These are phyloP conservation scores for Heliconius hermathena DNA, from an alignment of 1,140 invertebrate species.

Conservation along the genomic window DNA sequence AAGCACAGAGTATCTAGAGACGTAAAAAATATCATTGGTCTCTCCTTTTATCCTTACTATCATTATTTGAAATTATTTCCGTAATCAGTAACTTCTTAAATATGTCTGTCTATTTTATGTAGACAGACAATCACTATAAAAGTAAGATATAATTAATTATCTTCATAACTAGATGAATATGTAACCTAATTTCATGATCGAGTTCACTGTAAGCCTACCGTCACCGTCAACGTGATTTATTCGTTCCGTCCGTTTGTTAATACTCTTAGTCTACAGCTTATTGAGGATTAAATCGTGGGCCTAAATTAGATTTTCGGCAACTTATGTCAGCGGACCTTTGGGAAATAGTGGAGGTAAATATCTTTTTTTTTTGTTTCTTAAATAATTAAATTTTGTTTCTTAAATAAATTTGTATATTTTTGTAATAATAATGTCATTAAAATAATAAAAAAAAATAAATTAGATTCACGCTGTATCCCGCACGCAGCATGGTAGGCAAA, in stretches of 20 bases:
- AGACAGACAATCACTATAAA: no score
- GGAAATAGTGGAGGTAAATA: background rate
- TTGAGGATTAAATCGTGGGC: conserved; percentile 24
- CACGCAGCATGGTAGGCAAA: no score
- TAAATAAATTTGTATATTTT: background rate
- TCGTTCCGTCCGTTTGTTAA: conserved; percentile 29
- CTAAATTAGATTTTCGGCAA: conserved; percentile 33
- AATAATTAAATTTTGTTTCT: no score
- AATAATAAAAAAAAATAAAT: no score
- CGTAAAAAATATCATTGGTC: no score
- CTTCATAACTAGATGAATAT: background rate
- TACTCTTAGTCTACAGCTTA: conserved; percentile 30
- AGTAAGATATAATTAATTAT: background rate
- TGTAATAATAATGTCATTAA: no score
- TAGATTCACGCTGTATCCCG: no score
- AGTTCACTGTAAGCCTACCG: conserved; percentile 23
- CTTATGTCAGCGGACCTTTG: conserved; percentile 7
- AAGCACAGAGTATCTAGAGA: no score
- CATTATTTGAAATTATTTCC: no score
- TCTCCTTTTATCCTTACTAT: no score
- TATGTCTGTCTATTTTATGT: no score
- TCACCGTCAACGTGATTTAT: conserved; percentile 29
- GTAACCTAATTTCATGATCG: conserved; percentile 28
- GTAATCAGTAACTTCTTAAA: no score
- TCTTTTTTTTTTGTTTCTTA: background rate